These are phyloP conservation scores for Pocillopora grandis DNA, from an alignment of 92 coral and sea anemone genomes.

Conservation along the genomic window DNA sequence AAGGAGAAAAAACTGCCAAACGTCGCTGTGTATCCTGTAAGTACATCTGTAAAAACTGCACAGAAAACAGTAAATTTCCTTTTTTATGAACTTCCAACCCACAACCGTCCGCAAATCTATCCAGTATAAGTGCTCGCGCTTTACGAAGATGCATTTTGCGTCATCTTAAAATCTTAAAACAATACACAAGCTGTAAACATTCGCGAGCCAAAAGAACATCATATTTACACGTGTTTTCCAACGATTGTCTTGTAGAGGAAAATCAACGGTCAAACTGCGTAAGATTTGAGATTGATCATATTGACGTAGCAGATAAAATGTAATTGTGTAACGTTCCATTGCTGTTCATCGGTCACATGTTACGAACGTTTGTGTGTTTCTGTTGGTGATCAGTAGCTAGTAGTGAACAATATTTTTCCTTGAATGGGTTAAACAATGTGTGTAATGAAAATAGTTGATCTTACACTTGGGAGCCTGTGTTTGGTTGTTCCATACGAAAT, in stretches of 20 bases:
- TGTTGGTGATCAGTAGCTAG: too few relatives aligned
- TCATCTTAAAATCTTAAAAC: background rate
- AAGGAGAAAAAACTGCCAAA: background rate
- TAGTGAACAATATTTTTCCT: too few relatives aligned
- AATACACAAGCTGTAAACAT: constrained; percentile 7
- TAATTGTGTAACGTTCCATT: too few relatives aligned
- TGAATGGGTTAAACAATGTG: too few relatives aligned
- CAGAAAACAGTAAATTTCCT: background rate
- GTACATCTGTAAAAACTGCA: background rate
- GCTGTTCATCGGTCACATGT: too few relatives aligned
- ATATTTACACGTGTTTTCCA: background rate
- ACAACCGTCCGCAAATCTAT: background rate
- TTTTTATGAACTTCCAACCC: background rate
- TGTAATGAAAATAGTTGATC: too few relatives aligned
- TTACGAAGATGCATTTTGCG: background rate
- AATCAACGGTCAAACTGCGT: background rate
- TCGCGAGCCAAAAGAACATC: background rate
- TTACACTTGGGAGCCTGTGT: too few relatives aligned
- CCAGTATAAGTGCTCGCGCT: constrained; percentile 14
- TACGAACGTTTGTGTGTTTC: too few relatives aligned
- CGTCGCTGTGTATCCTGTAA: background rate
- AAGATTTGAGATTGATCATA: too few relatives aligned
- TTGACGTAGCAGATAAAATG: too few relatives aligned
- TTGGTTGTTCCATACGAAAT: too few relatives aligned
- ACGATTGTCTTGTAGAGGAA: background rate